Conservation (phyloP, 2,888 invertebrate genomes). For the Hemaris fuciformis region DNA sequence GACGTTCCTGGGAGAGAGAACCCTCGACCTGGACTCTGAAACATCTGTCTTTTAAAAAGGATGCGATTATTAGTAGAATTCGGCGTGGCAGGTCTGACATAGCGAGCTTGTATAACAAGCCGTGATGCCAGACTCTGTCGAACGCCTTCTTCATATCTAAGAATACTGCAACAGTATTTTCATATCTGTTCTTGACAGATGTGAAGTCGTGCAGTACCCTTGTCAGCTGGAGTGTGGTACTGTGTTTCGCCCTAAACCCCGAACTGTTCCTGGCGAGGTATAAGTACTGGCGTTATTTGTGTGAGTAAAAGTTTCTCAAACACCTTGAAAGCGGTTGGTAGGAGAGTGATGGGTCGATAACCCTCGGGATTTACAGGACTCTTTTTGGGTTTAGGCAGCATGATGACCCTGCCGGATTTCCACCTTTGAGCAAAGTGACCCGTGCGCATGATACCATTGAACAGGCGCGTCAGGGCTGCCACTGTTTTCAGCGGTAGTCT, state of each 20-base stretch:
- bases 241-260: constrained; percentile 29
- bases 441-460: constrained; percentile 17
- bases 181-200: constrained; percentile 19
- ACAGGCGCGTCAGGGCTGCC: background rate
- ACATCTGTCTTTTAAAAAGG: no score
- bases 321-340: constrained; percentile 21
- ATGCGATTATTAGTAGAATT: no score
- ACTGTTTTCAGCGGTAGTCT: background rate
- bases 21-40: constrained; percentile 30
- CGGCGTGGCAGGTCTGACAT: no score
- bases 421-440: constrained; percentile 18
- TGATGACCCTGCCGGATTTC: constrained; percentile 24
- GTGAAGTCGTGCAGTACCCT: constrained; percentile 28
- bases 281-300: background rate
- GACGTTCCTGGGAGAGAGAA: constrained; percentile 12
- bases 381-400: constrained; percentile 30
- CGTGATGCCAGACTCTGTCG: constrained; percentile 38
- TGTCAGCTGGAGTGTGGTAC: constrained; percentile 33
- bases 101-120: no score
- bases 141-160: constrained; percentile 39
- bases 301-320: constrained; percentile 26
- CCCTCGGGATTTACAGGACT: constrained; percentile 20
- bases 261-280: constrained; percentile 24
- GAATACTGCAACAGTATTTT: constrained; percentile 26
- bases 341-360: constrained; percentile 28